A percentile compares a stretch with the other conserved stretches of the same genome.
Evolutionary conservation across 2,888 invertebrate species (phyloP).

Genomic region (Sarcophaga subvicina): DNA sequence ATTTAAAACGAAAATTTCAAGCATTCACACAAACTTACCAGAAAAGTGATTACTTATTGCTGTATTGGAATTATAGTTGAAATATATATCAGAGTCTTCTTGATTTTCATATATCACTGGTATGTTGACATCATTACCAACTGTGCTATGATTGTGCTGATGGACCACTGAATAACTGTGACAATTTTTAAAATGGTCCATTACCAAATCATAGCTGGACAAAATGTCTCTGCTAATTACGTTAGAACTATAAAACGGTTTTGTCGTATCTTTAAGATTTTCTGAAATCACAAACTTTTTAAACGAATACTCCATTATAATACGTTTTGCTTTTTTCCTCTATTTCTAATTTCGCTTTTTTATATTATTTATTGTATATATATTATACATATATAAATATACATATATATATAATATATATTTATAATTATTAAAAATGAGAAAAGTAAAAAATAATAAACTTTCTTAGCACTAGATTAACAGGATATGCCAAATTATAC

Average conservation of each 20-base stretch:
- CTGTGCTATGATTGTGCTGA: conserved; percentile 10
- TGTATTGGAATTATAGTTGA: conserved; percentile 55
- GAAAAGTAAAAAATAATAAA: conserved; percentile 39
- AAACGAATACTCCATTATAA: conserved; percentile 61
- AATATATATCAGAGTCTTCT: conserved; percentile 64
- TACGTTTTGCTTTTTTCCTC: conserved; percentile 10
- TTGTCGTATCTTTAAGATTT: conserved; percentile 67
- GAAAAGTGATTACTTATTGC: conserved; percentile 59
- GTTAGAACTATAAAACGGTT: conserved; percentile 64
- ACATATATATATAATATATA: conserved; percentile 2
- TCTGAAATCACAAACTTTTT: conserved; percentile 66
- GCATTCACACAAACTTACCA: conserved; percentile 39
- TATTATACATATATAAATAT: background rate
- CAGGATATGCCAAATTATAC: conserved; percentile 65
- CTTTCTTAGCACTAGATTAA: conserved; percentile 63
- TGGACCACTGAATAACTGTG: conserved; percentile 50
- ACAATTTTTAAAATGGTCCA: conserved; percentile 66
- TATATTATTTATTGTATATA: conserved; percentile 19
- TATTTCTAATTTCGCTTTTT: background rate
- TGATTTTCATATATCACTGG: conserved; percentile 63
- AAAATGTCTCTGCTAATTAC: conserved; percentile 62
- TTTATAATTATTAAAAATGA: conserved; percentile 25
- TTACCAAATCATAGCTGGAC: conserved; percentile 65
- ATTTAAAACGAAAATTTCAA: too few relatives aligned
- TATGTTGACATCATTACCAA: conserved; percentile 32